These are phyloP conservation scores for Tympanuchus pallidicinctus DNA, from an alignment of 2,113 vertebrate genomes.

Conservation along the genomic window DNA sequence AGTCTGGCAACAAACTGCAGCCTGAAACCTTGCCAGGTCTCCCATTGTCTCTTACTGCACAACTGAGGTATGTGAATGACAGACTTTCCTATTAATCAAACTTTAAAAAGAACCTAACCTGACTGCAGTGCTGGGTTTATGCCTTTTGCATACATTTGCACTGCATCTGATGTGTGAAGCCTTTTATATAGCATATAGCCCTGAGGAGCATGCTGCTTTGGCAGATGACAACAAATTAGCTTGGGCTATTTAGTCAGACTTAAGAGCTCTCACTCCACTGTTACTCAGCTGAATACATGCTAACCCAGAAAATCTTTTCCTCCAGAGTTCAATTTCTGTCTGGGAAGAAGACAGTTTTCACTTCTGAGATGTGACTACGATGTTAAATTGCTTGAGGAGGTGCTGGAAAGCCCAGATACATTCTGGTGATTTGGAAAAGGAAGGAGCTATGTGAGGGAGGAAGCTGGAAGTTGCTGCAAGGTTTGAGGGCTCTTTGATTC, in stretches of 20 bases:
- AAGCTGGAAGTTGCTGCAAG: not conserved
- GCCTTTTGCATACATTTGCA: not conserved
- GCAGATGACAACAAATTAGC: not conserved
- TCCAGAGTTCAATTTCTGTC: not conserved
- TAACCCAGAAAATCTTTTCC: not conserved
- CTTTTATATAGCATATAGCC: not conserved
- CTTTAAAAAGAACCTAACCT: not conserved
- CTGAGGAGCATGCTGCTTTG: fast-evolving
- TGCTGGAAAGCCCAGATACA: not conserved
- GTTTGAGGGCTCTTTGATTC: not conserved
- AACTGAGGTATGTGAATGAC: not conserved
- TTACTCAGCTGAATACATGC: not conserved
- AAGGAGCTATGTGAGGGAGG: fast-evolving
- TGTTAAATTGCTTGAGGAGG: not conserved
- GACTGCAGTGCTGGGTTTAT: not conserved
- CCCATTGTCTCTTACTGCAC: not conserved
- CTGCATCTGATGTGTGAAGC: not conserved
- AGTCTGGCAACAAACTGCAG: not conserved
- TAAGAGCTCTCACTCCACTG: not conserved
- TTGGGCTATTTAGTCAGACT: not conserved
- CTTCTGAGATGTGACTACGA: not conserved
- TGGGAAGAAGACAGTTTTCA: not conserved
- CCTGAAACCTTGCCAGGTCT: not conserved
- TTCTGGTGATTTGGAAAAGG: not conserved
- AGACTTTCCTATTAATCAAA: not conserved